Conservation (phyloP, 2,888 invertebrate genomes). For the Steinernema hermaphroditum region DNA sequence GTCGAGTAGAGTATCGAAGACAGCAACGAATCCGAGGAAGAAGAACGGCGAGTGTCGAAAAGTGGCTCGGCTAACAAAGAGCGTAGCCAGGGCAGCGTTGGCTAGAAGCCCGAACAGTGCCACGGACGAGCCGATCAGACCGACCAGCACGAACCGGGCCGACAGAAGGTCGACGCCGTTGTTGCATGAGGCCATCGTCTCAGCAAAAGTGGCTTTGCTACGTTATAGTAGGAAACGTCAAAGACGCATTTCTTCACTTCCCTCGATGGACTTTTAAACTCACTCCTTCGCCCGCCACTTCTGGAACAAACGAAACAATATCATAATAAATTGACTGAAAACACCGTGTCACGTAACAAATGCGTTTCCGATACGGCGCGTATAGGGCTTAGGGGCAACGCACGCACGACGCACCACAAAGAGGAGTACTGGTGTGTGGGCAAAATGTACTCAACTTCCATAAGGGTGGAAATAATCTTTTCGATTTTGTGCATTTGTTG, state of each 20-base stretch:
- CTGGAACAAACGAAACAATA: constrained; percentile 7
- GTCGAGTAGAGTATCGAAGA: constrained; percentile 64
- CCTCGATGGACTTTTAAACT: constrained; percentile 1
- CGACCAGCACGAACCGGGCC: constrained; percentile 53
- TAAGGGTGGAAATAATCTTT: no score
- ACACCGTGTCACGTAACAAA: constrained; percentile 19
- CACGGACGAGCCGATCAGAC: constrained; percentile 53
- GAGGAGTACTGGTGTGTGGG: no score
- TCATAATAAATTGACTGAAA: constrained; percentile 20
- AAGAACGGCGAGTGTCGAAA: constrained; percentile 66
- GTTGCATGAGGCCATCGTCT: constrained; percentile 23
- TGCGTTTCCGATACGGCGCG: constrained; percentile 18
- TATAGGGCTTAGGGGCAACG: no score
- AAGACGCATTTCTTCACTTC: not conserved
- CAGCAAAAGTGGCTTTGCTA: not conserved
- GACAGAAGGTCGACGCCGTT: constrained; percentile 20
- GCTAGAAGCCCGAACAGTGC: constrained; percentile 61
- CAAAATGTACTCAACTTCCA: no score
- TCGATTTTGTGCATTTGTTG: no score
- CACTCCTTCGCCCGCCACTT: not conserved
- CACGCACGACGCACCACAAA: no score
- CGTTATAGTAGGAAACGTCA: not conserved
- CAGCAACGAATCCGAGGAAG: constrained; percentile 65
- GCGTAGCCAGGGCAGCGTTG: constrained; percentile 57
- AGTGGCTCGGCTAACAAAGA: constrained; percentile 56